Conservation (phyloP, 2,797 vertebrate genomes). For the Dendrocincla fuliginosa region DNA sequence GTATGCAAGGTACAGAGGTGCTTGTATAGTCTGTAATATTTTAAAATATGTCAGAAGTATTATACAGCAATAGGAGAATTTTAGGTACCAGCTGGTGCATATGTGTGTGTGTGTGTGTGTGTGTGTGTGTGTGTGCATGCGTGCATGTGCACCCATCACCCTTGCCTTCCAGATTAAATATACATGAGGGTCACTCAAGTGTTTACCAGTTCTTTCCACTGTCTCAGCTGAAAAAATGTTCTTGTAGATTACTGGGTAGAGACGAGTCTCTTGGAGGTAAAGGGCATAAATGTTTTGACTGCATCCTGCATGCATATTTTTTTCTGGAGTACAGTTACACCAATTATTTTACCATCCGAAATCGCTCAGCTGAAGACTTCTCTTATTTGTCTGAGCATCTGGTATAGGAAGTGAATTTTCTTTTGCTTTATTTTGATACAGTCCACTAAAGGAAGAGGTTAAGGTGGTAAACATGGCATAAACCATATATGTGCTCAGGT, state of each 20-base stretch:
- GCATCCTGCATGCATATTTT: not conserved
- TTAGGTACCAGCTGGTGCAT: not conserved
- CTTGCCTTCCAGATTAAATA: constrained; percentile 24
- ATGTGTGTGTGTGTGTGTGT: accelerated
- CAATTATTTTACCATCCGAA: constrained; percentile 39
- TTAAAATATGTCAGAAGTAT: not conserved
- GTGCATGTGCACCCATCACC: not conserved
- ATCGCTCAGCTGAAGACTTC: constrained; percentile 7
- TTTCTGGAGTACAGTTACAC: not conserved
- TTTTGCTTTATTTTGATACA: not conserved
- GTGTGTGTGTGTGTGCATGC: not conserved
- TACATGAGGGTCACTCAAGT: not conserved
- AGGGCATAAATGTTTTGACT: not conserved
- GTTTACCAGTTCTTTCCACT: constrained; percentile 51
- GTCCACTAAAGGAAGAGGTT: not conserved
- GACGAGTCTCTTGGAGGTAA: constrained; percentile 3
- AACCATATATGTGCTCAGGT: not conserved
- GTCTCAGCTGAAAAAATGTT: constrained; percentile 36
- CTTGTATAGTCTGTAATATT: not conserved
- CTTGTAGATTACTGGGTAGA: not conserved
- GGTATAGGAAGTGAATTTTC: not conserved
- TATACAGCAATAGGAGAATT: not conserved
- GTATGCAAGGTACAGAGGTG: not conserved
- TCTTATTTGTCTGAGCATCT: not conserved
- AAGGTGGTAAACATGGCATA: not conserved